phyloP scores from a whole-genome alignment of 2,797 vertebrate species.

The Macropus fuliginosus region DNA sequence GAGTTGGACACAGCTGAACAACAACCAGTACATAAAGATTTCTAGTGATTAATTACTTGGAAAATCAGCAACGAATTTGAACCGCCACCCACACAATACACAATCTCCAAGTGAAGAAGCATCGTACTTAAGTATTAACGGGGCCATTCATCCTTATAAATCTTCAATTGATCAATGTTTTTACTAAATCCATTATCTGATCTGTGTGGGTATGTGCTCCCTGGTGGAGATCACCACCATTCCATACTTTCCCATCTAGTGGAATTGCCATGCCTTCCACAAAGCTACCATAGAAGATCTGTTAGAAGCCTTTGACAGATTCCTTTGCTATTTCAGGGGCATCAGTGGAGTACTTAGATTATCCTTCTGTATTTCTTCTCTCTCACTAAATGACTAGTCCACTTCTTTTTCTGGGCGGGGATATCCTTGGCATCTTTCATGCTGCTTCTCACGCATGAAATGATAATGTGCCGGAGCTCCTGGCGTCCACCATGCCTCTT shows the following conservation, averaged over 20 bases:
- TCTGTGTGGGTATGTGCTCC: neutral
- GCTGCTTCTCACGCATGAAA: neutral
- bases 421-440: neutral
- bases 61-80: constrained; percentile 42
- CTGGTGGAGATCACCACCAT: neutral
- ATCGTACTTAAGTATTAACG: constrained; percentile 13
- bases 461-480: neutral
- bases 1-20: neutral
- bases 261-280: neutral
- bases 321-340: neutral
- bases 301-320: neutral
- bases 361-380: neutral
- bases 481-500: neutral
- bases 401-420: neutral
- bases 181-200: constrained; percentile 1
- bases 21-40: neutral
- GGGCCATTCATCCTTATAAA: constrained; percentile 1
- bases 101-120: neutral
- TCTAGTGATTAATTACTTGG: neutral
- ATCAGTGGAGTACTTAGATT: neutral
- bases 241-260: neutral
- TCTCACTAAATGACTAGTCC: neutral
- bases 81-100: neutral
- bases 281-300: neutral
- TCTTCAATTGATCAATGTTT: neutral